Conservation (phyloP, 1,140 invertebrate species). For the Lordiphosa mommai region DNA sequence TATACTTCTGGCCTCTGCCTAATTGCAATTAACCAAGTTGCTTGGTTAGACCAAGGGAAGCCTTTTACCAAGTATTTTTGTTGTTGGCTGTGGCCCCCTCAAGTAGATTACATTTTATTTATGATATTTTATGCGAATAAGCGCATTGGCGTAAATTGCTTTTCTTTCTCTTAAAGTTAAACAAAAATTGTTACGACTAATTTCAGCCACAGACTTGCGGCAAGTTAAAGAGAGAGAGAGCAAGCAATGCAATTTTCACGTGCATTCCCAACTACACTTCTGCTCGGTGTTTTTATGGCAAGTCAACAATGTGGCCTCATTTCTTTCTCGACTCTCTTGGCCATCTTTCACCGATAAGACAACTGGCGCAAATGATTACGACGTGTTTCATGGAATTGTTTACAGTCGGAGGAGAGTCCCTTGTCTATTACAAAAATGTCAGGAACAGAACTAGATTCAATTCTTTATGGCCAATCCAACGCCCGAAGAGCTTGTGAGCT, state of each 20-base stretch:
- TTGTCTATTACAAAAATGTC: constrained; percentile 63
- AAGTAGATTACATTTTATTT: constrained; percentile 22
- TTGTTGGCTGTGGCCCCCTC: no score
- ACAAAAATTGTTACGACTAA: no score
- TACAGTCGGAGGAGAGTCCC: not conserved
- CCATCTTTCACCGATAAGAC: constrained; percentile 67
- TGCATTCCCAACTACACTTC: constrained; percentile 54
- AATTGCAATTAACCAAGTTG: constrained; percentile 51
- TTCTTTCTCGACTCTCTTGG: constrained; percentile 20
- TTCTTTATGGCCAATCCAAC: constrained; percentile 61
- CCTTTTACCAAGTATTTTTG: not conserved
- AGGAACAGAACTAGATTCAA: constrained; percentile 64
- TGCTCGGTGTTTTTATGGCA: constrained; percentile 54
- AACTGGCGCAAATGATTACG: constrained; percentile 74
- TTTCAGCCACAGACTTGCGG: not conserved
- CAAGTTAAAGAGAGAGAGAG: no score
- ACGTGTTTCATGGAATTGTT: constrained; percentile 39
- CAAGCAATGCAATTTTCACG: no score
- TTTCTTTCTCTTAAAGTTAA: constrained; percentile 19
- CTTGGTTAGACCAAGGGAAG: constrained; percentile 20
- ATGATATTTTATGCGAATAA: constrained; percentile 68
- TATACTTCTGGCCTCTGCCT: constrained; percentile 5
- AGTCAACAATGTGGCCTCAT: constrained; percentile 56
- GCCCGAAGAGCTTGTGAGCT: constrained; percentile 8
- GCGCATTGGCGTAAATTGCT: constrained; percentile 55